phyloP scores from a whole-genome alignment of 2,797 vertebrate genomes.

The Microtus agrestis region DNA sequence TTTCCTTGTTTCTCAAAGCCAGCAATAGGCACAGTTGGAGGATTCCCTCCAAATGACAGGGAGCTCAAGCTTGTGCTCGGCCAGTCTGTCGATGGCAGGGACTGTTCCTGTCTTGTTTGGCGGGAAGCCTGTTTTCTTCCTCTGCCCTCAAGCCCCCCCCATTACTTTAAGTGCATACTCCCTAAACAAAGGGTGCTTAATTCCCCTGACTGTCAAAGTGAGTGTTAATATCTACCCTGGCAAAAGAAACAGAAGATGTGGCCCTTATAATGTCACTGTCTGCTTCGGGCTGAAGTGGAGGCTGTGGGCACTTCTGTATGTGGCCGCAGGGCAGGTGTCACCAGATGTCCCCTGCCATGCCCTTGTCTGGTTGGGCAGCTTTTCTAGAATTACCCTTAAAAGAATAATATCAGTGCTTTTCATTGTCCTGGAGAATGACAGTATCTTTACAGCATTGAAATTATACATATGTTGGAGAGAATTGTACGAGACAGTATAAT shows the following conservation, averaged over 20 bases:
- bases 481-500: neutral
- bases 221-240: slow-evolving; percentile 49
- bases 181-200: slow-evolving; percentile 68
- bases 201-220: slow-evolving; percentile 9
- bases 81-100: neutral
- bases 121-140: slow-evolving; percentile 48
- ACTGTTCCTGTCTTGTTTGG: neutral
- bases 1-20: slow-evolving; percentile 9
- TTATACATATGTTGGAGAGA: neutral
- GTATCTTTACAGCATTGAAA: neutral
- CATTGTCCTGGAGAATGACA: neutral
- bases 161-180: slow-evolving; percentile 54
- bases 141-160: slow-evolving; percentile 35
- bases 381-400: neutral
- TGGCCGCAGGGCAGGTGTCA: neutral
- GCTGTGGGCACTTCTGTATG: neutral
- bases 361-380: neutral
- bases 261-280: neutral
- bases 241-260: slow-evolving; percentile 18
- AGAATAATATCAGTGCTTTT: neutral
- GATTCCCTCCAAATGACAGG: neutral
- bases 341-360: neutral
- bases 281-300: neutral
- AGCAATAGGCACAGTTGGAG: neutral
- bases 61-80: neutral